These are phyloP conservation scores for Holocentrus rufus DNA, from an alignment of 2,797 vertebrate genomes.

Conservation along the genomic window DNA sequence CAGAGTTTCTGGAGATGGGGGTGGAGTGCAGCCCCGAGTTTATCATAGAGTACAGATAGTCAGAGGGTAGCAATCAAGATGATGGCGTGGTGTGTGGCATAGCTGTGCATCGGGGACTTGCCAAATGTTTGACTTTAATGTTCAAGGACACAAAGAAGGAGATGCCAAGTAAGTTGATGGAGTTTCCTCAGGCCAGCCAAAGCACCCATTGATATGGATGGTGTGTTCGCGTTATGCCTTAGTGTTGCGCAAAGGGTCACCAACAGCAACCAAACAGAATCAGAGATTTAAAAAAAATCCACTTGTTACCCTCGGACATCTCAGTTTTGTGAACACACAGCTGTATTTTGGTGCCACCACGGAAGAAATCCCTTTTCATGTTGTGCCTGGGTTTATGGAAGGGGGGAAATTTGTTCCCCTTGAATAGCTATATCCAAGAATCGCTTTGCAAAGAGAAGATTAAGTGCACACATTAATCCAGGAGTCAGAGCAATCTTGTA, in stretches of 20 bases:
- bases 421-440: slow-evolving; percentile 75
- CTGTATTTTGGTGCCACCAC: slow-evolving; percentile 18
- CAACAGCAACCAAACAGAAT: background rate
- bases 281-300: background rate
- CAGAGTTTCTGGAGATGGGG: slow-evolving; percentile 52
- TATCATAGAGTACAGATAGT: slow-evolving; percentile 54
- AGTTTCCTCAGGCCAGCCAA: background rate
- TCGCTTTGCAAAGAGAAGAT: slow-evolving; percentile 81
- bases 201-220: background rate
- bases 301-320: slow-evolving; percentile 1
- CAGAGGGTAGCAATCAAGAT: slow-evolving; percentile 48
- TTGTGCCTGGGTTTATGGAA: slow-evolving; percentile 52
- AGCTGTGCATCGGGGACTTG: slow-evolving; percentile 20
- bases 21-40: slow-evolving; percentile 46
- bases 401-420: slow-evolving; percentile 64
- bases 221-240: no score
- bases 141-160: slow-evolving; percentile 41
- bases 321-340: background rate
- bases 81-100: slow-evolving; percentile 27
- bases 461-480: slow-evolving; percentile 84
- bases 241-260: background rate
- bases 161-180: background rate
- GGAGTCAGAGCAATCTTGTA: slow-evolving; percentile 82
- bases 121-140: slow-evolving; percentile 43
- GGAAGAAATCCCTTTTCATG: slow-evolving; percentile 36